Base-by-base conservation (phyloP, 1,140 invertebrate species). In the Linepithema humile region DNA sequence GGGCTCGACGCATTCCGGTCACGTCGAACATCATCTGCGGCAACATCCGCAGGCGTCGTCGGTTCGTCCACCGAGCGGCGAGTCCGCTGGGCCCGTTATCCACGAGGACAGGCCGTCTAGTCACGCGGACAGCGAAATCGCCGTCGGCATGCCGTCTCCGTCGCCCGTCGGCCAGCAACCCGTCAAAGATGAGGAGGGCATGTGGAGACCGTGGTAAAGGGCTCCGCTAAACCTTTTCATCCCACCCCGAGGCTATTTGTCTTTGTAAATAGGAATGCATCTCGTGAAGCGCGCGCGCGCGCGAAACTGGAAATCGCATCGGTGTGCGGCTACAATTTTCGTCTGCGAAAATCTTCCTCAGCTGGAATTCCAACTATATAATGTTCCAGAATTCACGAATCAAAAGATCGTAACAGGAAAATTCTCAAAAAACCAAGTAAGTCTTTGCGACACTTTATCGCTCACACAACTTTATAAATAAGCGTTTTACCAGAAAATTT, bases 121-220 rank as follows among this genome's bases (percentile, higher is more conserved):
- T 91, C 91, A 92, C 48, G 72, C 88, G 26, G 90, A 85, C 35
- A 80, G 74, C 29, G 92, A 93, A 5, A 35, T 87, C 32, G 84
- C 84, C 35, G 69, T 91, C 1, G 91, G 87, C 3, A 91, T 93
- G 74, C 88, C 88, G 7, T 92, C 88, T 3, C 90, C 82, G 57
- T 93, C 92, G 2, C 87, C 91, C 0, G 82, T 92, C 12, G 85
- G 88, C 2, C 91, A 91, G 50, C 92, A 93, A 62, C 86, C 89
- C 0, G 83, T 93, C 12, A 94, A 94, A 65, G 94, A 94, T 69
- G 94, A 94, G 43, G 94, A 94, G 82, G 92, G 92, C n/a, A 94
- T 94, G 94, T 94, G 94, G 94, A 92, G 94, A 57, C 94, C 94
- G 20, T 94, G 94, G 94, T 94, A 93, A 92, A 91, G 15, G 40